Evolutionary conservation across 2,113 vertebrate genomes (phyloP).

Genomic region (Ptyas mucosa): DNA sequence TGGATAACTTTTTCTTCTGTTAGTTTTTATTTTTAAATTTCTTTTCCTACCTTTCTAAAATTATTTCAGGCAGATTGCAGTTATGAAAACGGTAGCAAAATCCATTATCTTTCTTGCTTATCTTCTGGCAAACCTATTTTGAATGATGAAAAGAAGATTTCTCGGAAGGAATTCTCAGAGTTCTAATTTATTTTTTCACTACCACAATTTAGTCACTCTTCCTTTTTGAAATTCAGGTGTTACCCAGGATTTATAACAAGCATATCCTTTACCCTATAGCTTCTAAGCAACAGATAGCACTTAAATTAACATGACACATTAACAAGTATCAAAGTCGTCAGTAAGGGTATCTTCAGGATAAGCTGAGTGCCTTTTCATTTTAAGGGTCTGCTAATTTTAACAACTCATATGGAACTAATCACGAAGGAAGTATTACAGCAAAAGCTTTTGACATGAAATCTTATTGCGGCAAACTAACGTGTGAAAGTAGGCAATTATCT

Average conservation of each 20-base stretch:
- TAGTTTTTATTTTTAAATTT: background rate
- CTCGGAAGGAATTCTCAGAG: constrained; percentile 51
- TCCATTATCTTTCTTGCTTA: background rate
- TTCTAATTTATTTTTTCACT: constrained; percentile 43
- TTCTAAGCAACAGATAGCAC: constrained; percentile 55
- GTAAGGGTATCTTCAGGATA: constrained; percentile 57
- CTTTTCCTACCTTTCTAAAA: background rate
- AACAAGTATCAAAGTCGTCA: constrained; percentile 61
- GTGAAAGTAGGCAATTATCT: background rate
- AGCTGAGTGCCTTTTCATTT: constrained; percentile 43
- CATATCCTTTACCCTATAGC: constrained; percentile 43
- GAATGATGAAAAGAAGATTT: background rate
- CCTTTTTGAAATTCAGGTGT: constrained; percentile 51
- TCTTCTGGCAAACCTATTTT: constrained; percentile 39
- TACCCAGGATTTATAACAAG: constrained; percentile 61
- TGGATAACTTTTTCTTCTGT: background rate
- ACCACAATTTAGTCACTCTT: constrained; percentile 30
- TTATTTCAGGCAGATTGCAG: background rate
- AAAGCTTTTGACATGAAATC: background rate
- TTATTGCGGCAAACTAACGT: background rate
- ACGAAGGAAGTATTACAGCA: background rate
- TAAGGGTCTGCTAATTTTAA: constrained; percentile 14
- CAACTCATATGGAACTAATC: background rate
- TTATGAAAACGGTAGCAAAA: background rate
- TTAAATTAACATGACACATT: constrained; percentile 61